Conservation (phyloP, 2,797 vertebrate species). For the Sternotherus odoratus region DNA sequence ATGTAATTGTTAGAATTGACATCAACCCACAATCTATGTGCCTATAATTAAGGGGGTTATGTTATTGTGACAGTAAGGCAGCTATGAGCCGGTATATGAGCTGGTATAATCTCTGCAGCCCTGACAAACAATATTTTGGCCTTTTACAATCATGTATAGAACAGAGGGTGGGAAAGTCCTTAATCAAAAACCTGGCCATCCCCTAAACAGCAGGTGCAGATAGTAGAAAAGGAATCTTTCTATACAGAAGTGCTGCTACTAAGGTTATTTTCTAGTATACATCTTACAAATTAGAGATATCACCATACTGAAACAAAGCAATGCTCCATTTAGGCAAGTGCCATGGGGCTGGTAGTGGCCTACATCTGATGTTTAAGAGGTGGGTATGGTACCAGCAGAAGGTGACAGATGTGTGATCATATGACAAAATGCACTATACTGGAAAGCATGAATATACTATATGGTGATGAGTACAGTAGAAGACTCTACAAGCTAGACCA, state of each 20-base stretch:
- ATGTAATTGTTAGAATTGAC: neutral
- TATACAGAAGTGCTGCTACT: too few relatives aligned
- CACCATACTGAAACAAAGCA: neutral
- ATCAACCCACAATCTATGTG: neutral
- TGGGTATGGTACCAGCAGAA: neutral
- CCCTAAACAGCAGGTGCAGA: neutral
- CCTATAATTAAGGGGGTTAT: neutral
- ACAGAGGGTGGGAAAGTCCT: neutral
- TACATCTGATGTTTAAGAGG: neutral
- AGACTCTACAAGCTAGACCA: neutral
- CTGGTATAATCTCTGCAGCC: neutral
- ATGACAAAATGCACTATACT: neutral
- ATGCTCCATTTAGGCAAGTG: neutral
- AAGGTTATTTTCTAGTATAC: too few relatives aligned
- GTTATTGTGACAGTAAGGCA: neutral
- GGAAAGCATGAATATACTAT: neutral
- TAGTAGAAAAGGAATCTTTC: too few relatives aligned
- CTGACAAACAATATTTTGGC: neutral
- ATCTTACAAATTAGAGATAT: too few relatives aligned
- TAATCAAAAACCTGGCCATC: neutral
- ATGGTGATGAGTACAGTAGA: neutral
- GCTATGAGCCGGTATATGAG: accelerated
- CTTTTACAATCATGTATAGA: accelerated
- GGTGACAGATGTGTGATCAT: neutral
- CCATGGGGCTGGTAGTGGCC: neutral